Evolutionary conservation across 2,888 invertebrate genomes (phyloP), one percentile per base, ranked within the genome.

Genomic region (Tyria jacobaeae): DNA sequence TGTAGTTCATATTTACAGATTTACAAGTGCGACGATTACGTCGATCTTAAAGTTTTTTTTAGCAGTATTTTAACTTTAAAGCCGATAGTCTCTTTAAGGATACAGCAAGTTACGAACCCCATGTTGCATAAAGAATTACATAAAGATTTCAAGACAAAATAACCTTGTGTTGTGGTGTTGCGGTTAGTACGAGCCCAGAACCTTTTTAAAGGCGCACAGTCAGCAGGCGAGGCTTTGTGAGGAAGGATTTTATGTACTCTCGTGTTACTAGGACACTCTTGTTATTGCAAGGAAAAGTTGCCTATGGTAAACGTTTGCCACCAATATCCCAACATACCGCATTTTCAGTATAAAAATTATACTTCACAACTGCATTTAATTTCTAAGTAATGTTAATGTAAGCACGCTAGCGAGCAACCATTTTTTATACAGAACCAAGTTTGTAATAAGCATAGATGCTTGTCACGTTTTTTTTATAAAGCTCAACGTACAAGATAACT

Each of bases 401-500:
- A 55, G 25, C 31, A 44, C 55, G 44, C 44, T 21, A 47, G 48
- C 21, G 21, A 21, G 44, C 52, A 35, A 47, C 25, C 41, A 49
- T 58, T 59, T 75, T 73, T 67, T 67, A 66, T 73, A 71, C 79
- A 60, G 82, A 84, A 83, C 83, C 79, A 79, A 62, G 64, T 62
- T 70, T 76, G 64, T 73, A 77, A 71, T 66, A 68, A 71, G 65
- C 70, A 74, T 75, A 73, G 79, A 76, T 76, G 78, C 80, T 81
- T 80, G 73, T 75, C 81, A 73, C 69, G 73, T 69, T 72, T 78
- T 55, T 79, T 76, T 79, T 77, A 73, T 71, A 68, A 80, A 81
- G 74, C 80, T 72, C 72, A 68, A 75, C 79, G 75, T 73, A 77
- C 84, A 81, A 82, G 82, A 84, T 81, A 83, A 81, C 78, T 83